phyloP scores from a whole-genome alignment of 2,113 vertebrate genomes.

The Turdus rufiventris region DNA sequence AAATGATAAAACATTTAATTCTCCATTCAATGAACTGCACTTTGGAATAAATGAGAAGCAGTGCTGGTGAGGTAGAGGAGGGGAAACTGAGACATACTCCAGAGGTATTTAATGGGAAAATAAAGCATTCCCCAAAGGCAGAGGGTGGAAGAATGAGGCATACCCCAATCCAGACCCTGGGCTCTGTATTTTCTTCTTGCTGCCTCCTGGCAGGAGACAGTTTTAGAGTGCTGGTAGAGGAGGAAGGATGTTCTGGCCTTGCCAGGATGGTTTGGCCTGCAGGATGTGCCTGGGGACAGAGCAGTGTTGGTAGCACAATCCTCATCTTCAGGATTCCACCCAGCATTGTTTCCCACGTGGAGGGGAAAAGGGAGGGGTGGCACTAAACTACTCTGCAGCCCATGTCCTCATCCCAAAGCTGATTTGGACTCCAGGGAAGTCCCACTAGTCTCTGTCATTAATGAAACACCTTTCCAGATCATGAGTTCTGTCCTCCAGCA shows the following conservation, averaged over 20 bases:
- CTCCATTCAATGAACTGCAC: not conserved
- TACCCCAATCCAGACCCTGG: too few relatives aligned
- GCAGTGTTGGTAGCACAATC: not conserved
- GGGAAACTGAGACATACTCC: not conserved
- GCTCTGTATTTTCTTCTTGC: not conserved
- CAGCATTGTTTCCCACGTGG: not conserved
- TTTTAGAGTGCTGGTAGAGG: not conserved
- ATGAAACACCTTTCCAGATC: not conserved
- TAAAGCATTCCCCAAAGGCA: not conserved
- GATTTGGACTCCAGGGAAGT: not conserved
- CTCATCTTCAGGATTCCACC: not conserved
- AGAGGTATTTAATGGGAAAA: not conserved
- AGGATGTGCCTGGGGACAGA: not conserved
- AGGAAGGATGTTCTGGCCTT: not conserved
- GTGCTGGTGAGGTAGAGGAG: not conserved
- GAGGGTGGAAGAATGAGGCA: not conserved
- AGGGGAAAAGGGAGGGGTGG: not conserved
- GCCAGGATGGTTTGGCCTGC: not conserved
- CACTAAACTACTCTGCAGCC: not conserved
- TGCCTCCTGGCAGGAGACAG: not conserved
- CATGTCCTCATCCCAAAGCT: not conserved
- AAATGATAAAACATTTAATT: not conserved
- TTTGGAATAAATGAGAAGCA: not conserved
- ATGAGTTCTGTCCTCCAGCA: not conserved
- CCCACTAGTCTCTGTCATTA: not conserved